Evolutionary conservation across 2,797 vertebrate species (phyloP).

Genomic region (Siniperca obscura): DNA sequence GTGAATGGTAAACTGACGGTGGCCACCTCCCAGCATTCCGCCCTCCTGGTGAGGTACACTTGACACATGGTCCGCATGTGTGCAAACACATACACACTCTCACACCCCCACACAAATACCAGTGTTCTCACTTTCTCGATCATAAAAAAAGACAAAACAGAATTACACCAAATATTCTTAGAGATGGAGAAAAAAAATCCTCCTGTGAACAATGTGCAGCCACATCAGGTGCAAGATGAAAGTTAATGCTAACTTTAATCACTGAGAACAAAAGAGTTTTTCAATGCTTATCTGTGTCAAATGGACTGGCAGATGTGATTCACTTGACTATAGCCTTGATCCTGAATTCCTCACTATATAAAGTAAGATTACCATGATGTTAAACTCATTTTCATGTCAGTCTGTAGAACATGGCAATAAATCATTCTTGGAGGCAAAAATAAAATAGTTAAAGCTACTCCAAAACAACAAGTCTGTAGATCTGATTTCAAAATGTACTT

Average conservation of each 20-base stretch:
- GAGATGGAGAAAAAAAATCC: conserved; percentile 21
- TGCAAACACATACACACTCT: conserved; percentile 38
- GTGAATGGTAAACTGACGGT: conserved; percentile 26
- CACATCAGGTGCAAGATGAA: conserved; percentile 61
- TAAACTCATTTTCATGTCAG: conserved; percentile 44
- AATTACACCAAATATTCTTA: conserved; percentile 30
- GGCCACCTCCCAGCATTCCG: conserved; percentile 38
- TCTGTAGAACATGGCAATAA: conserved; percentile 36
- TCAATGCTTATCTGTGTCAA: conserved; percentile 48
- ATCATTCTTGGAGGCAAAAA: conserved; percentile 48
- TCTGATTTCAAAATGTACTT: conserved; percentile 31
- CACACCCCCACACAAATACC: conserved; percentile 56
- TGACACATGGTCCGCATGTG: conserved; percentile 76
- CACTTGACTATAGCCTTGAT: conserved; percentile 47
- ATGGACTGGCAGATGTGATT: conserved; percentile 53
- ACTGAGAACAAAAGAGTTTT: conserved; percentile 45
- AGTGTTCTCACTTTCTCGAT: conserved; percentile 48
- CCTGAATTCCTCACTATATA: conserved; percentile 55
- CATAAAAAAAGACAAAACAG: conserved; percentile 29
- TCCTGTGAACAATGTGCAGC: conserved; percentile 27
- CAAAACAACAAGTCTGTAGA: conserved; percentile 41
- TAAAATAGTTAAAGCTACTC: conserved; percentile 30
- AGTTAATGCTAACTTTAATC: conserved; percentile 56
- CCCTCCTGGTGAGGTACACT: conserved; percentile 56
- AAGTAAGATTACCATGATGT: conserved; percentile 50